phyloP scores from a whole-genome alignment of 1,140 invertebrate genomes.

The Hypsibius dujardini region DNA sequence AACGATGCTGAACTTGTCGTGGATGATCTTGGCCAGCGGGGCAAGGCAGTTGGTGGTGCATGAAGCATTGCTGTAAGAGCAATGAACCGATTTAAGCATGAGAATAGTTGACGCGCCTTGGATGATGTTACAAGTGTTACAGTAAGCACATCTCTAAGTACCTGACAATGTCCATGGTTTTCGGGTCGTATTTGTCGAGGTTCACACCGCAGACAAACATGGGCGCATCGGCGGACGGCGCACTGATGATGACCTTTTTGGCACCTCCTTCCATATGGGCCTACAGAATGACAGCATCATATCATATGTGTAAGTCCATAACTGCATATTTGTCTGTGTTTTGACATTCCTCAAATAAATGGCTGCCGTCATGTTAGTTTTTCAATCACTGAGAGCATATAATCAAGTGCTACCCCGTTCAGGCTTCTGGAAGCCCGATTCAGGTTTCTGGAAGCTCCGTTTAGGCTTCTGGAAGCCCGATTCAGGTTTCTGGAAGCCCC shows the following conservation, averaged over 20 bases:
- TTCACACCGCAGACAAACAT: conserved; percentile 38
- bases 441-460: not conserved
- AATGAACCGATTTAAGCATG: not conserved
- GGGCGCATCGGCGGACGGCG: conserved; percentile 34
- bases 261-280: conserved; percentile 37
- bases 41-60: conserved; percentile 38
- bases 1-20: conserved; percentile 34
- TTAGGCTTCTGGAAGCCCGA: conserved; percentile 8
- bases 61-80: conserved; percentile 30
- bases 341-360: not conserved
- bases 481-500: too few species aligned
- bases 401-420: too few species aligned
- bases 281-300: conserved; percentile 22
- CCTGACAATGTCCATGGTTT: conserved; percentile 28
- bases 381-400: too few species aligned
- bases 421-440: too few species aligned
- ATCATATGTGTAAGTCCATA: not conserved
- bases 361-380: not conserved
- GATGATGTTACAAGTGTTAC: conserved; percentile 14
- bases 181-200: conserved; percentile 28
- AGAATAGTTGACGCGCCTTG: not conserved
- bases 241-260: conserved; percentile 38
- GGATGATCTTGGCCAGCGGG: conserved; percentile 35
- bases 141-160: conserved; percentile 17
- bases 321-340: not conserved